Base-by-base conservation (phyloP, 2,888 invertebrate genomes). In the Eristalis intricaria region DNA sequence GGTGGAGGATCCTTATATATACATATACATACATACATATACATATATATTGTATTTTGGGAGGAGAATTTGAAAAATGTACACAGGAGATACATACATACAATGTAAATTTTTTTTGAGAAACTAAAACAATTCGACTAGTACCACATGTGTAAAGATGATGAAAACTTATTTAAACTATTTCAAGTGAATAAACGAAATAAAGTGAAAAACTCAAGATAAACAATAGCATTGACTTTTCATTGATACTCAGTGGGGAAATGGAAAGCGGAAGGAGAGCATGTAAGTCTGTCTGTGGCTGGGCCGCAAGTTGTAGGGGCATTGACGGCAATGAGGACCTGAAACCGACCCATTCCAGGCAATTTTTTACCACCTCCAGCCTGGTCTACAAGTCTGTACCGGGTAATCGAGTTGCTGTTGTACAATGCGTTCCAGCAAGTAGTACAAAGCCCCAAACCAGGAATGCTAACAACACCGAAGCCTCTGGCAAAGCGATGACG, bases 401-500 rank as follows among this genome's bases (percentile, higher is more conserved):
- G 2, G 81, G 84, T 38, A 82, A 78, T 65, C 87, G 90, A 29
- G 92, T 92, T 1, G 89, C 91, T 3, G 90, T 91, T 89, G 90
- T 92, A 11, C 92, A 92, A 0, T 91, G 91, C 63, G 80, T 86
- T 1, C 89, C 89, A 0, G 70, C 38, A 5, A 85, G 70, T 4
- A 89, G 90, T 0, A 90, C 91, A 13, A 91, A 92, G n/a, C 1
- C 90, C 90, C 58, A 90, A 90, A 35, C 91, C 91, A 2, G 92
- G 92, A 32, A 89, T 92, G 35, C 80, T 84, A 3, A 88, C 89
- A 0, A 80, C 90, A 3, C 94, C 94, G 50, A 95, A 94, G 89
- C 92, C 94, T 26, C 90, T 94, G 50, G 94, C 95, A 35, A 95
- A 94, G n/a, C 75, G 95, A 96, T 90, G 93, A 94, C 89, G 95